Conservation (phyloP, 2,888 invertebrate species). For the Disparrhopalites patrizii region DNA sequence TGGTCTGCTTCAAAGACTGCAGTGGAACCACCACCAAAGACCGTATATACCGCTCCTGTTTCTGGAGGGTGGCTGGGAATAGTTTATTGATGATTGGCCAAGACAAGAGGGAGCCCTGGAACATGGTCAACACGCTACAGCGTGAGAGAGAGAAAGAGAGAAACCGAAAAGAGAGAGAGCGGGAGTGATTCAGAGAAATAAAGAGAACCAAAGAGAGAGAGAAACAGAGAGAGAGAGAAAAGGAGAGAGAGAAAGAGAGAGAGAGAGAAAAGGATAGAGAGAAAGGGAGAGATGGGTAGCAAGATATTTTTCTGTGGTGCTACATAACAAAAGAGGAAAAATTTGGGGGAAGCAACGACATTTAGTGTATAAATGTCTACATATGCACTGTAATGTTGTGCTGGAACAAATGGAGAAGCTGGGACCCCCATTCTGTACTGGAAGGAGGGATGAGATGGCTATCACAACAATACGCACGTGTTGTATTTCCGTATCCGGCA, state of each 20-base stretch:
- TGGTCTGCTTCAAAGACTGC: no score
- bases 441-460: no score
- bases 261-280: no score
- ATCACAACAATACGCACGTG: constrained; percentile 18
- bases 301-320: constrained; percentile 18
- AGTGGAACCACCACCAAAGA: not conserved
- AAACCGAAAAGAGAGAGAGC: no score
- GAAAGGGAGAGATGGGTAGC: constrained; percentile 18
- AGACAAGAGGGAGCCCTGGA: constrained; percentile 19
- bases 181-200: no score
- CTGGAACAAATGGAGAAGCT: not conserved
- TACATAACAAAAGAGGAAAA: not conserved
- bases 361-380: not conserved
- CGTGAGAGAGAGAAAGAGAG: no score
- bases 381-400: no score
- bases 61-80: constrained; percentile 14
- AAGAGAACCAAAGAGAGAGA: no score
- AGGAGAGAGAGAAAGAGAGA: no score
- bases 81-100: constrained; percentile 26
- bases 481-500: constrained; percentile 20
- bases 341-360: not conserved
- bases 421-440: no score
- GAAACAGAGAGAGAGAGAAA: no score
- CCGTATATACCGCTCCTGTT: not conserved
- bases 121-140: constrained; percentile 24